Evolutionary conservation across 2,797 vertebrate genomes (phyloP).

Genomic region (Ptychadena robeensis): DNA sequence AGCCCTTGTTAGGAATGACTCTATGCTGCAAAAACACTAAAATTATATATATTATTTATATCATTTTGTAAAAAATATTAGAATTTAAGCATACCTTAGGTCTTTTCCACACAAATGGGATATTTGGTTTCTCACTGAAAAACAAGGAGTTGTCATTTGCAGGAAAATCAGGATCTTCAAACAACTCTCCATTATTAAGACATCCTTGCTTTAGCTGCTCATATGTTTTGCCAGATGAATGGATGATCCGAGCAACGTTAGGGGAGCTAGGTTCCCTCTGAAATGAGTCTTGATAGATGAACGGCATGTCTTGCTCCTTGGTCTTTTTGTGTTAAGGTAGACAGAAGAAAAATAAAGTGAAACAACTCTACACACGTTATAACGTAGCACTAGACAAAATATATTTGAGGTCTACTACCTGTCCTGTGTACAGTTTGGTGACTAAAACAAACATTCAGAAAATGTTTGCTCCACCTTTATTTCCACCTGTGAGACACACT

Average conservation of each 20-base stretch:
- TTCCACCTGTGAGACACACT: conserved; percentile 10
- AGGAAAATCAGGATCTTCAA: conserved; percentile 89
- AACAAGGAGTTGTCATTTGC: conserved; percentile 82
- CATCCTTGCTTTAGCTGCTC: conserved; percentile 82
- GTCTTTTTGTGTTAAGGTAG: too few relatives aligned
- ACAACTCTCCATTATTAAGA: conserved; percentile 76
- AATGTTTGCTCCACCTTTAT: background rate
- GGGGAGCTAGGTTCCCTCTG: conserved; percentile 52
- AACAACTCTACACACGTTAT: too few relatives aligned
- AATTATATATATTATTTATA: too few relatives aligned
- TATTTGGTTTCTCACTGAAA: conserved; percentile 82
- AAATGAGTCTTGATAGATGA: conserved; percentile 65
- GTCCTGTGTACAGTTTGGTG: background rate
- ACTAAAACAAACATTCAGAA: conserved; percentile 40
- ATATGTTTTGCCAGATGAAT: conserved; percentile 80
- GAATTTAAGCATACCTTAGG: conserved; percentile 88
- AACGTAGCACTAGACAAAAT: too few relatives aligned
- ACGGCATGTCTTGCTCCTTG: conserved; percentile 78
- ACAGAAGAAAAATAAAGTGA: too few relatives aligned
- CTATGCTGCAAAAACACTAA: too few relatives aligned
- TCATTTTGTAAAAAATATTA: too few relatives aligned
- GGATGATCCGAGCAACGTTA: conserved; percentile 65
- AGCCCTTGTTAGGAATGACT: too few relatives aligned
- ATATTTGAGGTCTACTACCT: background rate
- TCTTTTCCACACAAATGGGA: conserved; percentile 89